A percentile compares a stretch with the other conserved stretches of the same genome.
phyloP scores from a whole-genome alignment of 1,140 invertebrate genomes.

The Agraylea sexmaculata region DNA sequence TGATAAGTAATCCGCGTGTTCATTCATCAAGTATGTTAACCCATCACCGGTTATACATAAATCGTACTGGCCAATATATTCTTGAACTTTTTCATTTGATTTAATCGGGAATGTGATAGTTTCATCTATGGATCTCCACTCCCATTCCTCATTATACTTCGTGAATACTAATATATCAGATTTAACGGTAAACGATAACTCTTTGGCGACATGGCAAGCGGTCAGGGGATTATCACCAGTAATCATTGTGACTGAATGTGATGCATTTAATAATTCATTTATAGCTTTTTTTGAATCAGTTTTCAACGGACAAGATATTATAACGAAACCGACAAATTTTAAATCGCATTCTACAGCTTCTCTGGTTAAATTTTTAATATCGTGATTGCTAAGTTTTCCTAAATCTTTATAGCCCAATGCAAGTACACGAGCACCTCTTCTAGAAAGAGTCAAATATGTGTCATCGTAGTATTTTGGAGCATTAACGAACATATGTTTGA shows the following conservation, averaged over 20 bases:
- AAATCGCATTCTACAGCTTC: slow-evolving; percentile 82
- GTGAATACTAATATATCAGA: slow-evolving; percentile 62
- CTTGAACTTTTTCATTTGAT: slow-evolving; percentile 35
- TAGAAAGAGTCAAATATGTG: slow-evolving; percentile 82
- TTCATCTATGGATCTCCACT: slow-evolving; percentile 77
- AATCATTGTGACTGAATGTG: slow-evolving; percentile 95
- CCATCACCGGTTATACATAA: slow-evolving; percentile 92
- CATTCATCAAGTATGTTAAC: slow-evolving; percentile 56
- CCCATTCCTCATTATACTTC: slow-evolving; percentile 42
- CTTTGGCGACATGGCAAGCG: slow-evolving; percentile 95
- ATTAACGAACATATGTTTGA: slow-evolving; percentile 77
- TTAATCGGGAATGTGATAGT: slow-evolving; percentile 46
- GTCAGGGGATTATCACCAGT: slow-evolving; percentile 99
- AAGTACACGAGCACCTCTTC: slow-evolving; percentile 87
- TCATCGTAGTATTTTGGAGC: slow-evolving; percentile 54
- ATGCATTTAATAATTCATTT: slow-evolving; percentile 82
- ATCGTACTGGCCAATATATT: slow-evolving; percentile 62
- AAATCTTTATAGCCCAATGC: slow-evolving; percentile 81
- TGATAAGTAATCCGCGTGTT: slow-evolving; percentile 52
- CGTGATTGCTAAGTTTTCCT: slow-evolving; percentile 54
- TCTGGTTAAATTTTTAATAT: slow-evolving; percentile 68
- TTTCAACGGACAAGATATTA: slow-evolving; percentile 97
- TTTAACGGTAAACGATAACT: slow-evolving; percentile 80
- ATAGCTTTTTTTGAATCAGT: slow-evolving; percentile 87
- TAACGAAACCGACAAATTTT: slow-evolving; percentile 93